Evolutionary conservation across 2,888 invertebrate genomes (phyloP).

Genomic region (Nephrotoma guestfalica): DNA sequence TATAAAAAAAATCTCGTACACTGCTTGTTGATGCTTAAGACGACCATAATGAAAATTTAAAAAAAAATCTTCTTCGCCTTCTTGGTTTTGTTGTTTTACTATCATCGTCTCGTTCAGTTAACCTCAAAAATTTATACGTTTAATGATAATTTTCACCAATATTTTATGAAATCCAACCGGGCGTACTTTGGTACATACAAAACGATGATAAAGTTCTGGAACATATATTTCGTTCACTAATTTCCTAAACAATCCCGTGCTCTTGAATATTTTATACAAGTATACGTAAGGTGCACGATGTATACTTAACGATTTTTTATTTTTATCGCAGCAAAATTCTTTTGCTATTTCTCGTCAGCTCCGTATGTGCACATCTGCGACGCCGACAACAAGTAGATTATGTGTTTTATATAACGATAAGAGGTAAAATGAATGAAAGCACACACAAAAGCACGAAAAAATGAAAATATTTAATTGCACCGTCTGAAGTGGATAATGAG

Average conservation of each 20-base stretch:
- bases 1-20: neutral
- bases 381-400: neutral
- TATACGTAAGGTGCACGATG: neutral
- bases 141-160: neutral
- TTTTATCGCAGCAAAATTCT: neutral
- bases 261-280: neutral
- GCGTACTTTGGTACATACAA: neutral
- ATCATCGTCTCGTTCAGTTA: neutral
- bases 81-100: neutral
- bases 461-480: neutral
- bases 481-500: neutral
- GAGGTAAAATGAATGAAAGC: neutral
- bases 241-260: neutral
- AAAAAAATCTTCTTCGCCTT: neutral
- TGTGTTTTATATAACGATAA: neutral
- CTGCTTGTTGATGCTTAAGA: neutral
- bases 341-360: neutral
- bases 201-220: neutral
- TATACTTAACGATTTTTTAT: neutral
- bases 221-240: neutral
- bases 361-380: neutral
- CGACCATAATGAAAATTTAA: neutral
- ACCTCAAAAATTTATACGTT: neutral
- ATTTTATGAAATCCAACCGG: neutral
- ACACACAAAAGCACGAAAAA: neutral